These are phyloP conservation scores for Dipodomys stephensi DNA, from an alignment of 2,113 vertebrate genomes.

Conservation along the genomic window DNA sequence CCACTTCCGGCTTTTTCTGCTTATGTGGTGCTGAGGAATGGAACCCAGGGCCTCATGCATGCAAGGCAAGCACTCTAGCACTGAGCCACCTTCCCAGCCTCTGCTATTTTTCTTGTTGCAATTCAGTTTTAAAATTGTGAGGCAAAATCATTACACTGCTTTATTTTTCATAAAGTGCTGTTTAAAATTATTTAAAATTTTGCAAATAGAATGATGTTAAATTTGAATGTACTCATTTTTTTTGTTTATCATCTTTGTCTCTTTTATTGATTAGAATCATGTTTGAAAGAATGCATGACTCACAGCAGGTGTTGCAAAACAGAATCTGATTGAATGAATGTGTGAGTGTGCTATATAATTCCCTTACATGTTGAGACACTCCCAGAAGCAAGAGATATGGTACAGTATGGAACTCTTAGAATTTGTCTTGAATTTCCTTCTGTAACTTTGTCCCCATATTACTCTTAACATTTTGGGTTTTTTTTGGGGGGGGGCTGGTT, in stretches of 20 bases:
- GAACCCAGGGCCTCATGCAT: too few relatives aligned
- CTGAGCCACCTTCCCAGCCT: too few relatives aligned
- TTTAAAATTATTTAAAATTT: too few relatives aligned
- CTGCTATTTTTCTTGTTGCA: not conserved
- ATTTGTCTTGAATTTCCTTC: not conserved
- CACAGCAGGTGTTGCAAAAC: not conserved
- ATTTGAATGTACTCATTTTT: not conserved
- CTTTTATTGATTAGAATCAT: not conserved
- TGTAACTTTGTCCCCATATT: not conserved
- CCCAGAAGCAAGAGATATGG: not conserved
- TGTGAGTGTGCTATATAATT: not conserved
- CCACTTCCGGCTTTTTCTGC: too few relatives aligned
- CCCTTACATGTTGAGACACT: not conserved
- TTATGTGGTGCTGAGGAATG: too few relatives aligned
- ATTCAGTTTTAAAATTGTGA: constrained; percentile 27
- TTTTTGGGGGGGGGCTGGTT: too few relatives aligned
- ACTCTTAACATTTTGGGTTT: not conserved
- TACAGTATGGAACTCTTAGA: not conserved
- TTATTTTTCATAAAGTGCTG: too few relatives aligned
- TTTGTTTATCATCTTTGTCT: not conserved
- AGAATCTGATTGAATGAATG: not conserved
- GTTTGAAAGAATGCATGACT: not conserved
- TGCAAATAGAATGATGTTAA: not conserved
- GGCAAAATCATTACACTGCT: not conserved
- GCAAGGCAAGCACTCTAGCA: too few relatives aligned